phyloP scores from a whole-genome alignment of 2,113 vertebrate species.

The Oncorhynchus nerka region DNA sequence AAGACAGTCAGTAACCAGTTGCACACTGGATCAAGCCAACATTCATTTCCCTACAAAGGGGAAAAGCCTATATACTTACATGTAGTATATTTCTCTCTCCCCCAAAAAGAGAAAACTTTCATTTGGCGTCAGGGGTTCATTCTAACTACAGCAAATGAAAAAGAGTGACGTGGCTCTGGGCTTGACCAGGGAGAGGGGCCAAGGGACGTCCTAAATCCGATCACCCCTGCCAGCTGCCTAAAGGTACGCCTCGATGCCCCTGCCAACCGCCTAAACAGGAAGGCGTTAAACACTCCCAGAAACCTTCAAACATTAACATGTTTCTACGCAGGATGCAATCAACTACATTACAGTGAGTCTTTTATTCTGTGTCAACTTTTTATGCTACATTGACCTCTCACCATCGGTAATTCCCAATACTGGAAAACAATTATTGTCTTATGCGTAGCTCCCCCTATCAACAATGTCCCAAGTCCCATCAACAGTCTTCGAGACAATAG shows the following conservation, averaged over 20 bases:
- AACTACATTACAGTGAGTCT: background rate
- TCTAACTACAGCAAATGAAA: background rate
- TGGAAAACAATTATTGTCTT: background rate
- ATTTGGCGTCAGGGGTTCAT: background rate
- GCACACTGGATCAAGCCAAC: background rate
- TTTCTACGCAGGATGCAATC: slow-evolving; percentile 4
- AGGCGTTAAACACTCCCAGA: slow-evolving; percentile 25
- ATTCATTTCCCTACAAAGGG: background rate
- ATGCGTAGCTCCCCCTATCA: background rate
- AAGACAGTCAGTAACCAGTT: background rate
- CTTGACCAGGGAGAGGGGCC: background rate
- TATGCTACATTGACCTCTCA: background rate
- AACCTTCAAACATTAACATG: slow-evolving; percentile 7
- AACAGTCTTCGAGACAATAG: background rate
- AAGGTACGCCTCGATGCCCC: background rate
- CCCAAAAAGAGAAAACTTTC: background rate
- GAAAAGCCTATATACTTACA: background rate
- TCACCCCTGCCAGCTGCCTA: background rate
- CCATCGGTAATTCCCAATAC: background rate
- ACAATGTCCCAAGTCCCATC: background rate
- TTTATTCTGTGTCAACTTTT: background rate
- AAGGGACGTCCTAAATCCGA: background rate
- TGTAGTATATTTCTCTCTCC: background rate
- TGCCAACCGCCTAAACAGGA: slow-evolving; percentile 24
- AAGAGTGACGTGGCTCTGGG: too few relatives aligned